Base-by-base conservation (phyloP, 1,140 invertebrate species). In the Drosophila tristis region DNA sequence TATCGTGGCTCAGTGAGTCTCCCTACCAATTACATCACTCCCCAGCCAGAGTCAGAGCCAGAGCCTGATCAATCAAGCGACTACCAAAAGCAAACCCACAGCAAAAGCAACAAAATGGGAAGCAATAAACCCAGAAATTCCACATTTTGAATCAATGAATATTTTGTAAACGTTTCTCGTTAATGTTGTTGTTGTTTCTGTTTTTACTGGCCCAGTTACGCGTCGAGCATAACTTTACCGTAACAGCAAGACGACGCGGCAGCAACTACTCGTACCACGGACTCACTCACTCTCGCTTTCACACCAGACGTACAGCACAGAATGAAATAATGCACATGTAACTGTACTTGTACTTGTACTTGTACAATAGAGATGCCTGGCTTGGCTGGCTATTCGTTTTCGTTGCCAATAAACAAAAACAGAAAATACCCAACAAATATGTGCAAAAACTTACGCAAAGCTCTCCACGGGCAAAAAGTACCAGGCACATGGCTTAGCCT, bases 71-170 rank as follows among this genome's bases (percentile, higher is more conserved):
- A 74, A 78, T 82, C 74, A 82, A 78, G 51, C 68, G 29, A 48
- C 48, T 60, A 63, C 29, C 50, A 11, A 57, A 82, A 50, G 9
- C 20, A 59, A 26, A 25, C 48, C 20, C n/a, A 5, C 23, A 57
- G 35, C 35, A 39, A 56, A 64, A 48, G 5, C n/a, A 57, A 57
- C 56, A 35, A 74, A 79, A 59, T 39, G 73, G 51, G 45, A 59
- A 23, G 51, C 65, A 70, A 59, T 45, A 73, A 71, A 25, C 42
- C 35, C 42, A 43, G 55, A 72, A 73, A 72, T 62, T 60, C 70
- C 62, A 70, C 65, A 74, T 74, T 85, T 71, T 70, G 80, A 85
- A 85, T 84, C 80, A 84, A 85, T 85, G 72, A 75, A 82, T 79
- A 84, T 82, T 84, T 84, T 79, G 75, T 76, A 78, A 82, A 78